phyloP scores from a whole-genome alignment of 2,888 invertebrate genomes.

The Oscheius sp. region DNA sequence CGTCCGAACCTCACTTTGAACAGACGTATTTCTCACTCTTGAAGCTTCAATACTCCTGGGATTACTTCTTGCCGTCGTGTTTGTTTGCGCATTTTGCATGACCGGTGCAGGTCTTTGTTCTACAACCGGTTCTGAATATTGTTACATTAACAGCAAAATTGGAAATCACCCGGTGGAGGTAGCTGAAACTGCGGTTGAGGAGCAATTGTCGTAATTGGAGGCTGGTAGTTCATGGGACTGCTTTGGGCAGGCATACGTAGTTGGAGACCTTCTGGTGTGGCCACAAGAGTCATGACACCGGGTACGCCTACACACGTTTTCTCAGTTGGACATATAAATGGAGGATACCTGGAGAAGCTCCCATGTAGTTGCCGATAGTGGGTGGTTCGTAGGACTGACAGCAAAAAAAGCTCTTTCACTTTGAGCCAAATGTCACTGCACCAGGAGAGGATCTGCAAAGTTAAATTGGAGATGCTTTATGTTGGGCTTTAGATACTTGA shows the following conservation, averaged over 20 bases:
- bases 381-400: conserved; percentile 61
- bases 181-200: not conserved
- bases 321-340: not conserved
- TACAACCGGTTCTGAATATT: not conserved
- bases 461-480: not conserved
- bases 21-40: not conserved
- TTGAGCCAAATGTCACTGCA: conserved; percentile 69
- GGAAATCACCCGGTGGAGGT: not conserved
- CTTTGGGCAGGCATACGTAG: conserved; percentile 41
- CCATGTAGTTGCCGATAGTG: conserved; percentile 52
- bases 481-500: not conserved
- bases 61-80: conserved; percentile 9
- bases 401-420: conserved; percentile 65
- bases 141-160: not conserved
- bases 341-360: conserved; percentile 7
- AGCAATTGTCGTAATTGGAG: not conserved
- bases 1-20: not conserved
- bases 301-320: conserved; percentile 34
- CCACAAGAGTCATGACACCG: conserved; percentile 66
- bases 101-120: not conserved
- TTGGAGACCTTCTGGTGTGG: conserved; percentile 60
- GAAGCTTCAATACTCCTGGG: no score
- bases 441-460: conserved; percentile 60
- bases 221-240: conserved; percentile 5
- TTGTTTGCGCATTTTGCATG: conserved; percentile 15